Evolutionary conservation across 2,113 vertebrate genomes (phyloP), one percentile per base, ranked within the genome.

Genomic region (Hypanus sabinus): DNA sequence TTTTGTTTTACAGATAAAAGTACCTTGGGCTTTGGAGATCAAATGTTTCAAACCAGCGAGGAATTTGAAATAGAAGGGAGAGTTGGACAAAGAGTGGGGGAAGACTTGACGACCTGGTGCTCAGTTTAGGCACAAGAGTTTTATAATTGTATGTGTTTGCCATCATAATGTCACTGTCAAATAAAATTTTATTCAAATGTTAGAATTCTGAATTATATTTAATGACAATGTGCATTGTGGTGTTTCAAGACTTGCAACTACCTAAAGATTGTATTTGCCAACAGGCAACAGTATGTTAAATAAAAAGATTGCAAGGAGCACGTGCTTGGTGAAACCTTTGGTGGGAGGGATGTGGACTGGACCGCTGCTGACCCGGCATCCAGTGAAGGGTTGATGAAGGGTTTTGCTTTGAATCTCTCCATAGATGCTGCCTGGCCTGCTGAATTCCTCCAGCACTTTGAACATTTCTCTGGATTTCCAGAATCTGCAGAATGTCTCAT

Each of bases 201-300:
- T 90, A 33, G 85, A 90, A 90, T 90, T 90, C 85, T 68, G 85
- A 33, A 90, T 90, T 90, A 90, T 90, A 90, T 90, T 90, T 90
- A 90, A 90, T 90, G 85, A 90, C 60, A 30, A 46, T 60, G 60
- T 65, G 60, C 60, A 68, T 90, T 90, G 85, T 90, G 83, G 83
- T 87, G 60, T 90, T 65, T 90, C 60, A 65, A 90, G 85, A n/a
- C 57, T 90, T 90, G 60, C 60, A 62, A 65, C 57, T n/a, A n/a
- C 57, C 60, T 62, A 30, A 88, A 88, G 57, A 65, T 30, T 88
- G 30, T 88, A 33, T 88, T 88, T 62, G 57, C 57, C 30, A 65
- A n/a, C 27, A n/a, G 85, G 14, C 57, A 88, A 57, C 85, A 88
- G 16, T 62, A 65, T 33, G 85, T 65, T 88, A 30, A 88, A 88